Conservation (phyloP, 2,888 invertebrate genomes). For the Candidula unifasciata region DNA sequence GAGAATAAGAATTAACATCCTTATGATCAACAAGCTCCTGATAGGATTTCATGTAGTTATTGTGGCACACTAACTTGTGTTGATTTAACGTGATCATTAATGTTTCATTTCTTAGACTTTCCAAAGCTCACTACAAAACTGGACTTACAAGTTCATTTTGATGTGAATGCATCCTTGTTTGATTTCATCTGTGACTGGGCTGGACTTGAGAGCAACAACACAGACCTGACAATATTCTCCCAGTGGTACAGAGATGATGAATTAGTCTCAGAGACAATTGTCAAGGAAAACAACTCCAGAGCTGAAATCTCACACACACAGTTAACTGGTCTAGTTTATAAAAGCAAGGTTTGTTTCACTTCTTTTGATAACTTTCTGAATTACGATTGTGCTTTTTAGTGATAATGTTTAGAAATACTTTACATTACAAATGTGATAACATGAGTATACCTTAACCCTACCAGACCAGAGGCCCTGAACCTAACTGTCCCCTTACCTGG, state of each 20-base stretch:
- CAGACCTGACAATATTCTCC: conserved; percentile 48
- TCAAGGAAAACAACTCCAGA: conserved; percentile 47
- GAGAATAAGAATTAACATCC: no score
- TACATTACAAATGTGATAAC: no score
- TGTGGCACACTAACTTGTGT: background rate
- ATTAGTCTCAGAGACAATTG: conserved; percentile 25
- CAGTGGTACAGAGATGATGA: conserved; percentile 53
- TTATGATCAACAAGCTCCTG: no score
- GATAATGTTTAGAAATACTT: no score
- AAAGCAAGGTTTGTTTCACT: conserved; percentile 29
- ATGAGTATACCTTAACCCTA: no score
- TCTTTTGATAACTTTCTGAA: no score
- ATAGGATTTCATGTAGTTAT: background rate
- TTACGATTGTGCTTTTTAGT: no score
- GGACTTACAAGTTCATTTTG: conserved; percentile 49
- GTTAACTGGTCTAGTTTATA: conserved; percentile 18
- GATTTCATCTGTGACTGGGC: conserved; percentile 59
- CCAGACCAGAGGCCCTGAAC: no score
- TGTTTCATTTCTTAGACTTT: conserved; percentile 51
- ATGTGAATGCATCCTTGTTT: conserved; percentile 52
- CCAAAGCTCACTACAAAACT: conserved; percentile 54
- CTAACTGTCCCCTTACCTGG: no score
- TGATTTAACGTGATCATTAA: background rate
- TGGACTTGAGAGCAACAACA: conserved; percentile 40
- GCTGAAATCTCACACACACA: conserved; percentile 41